phyloP scores from a whole-genome alignment of 2,888 invertebrate species.

The Amiota mariae region DNA sequence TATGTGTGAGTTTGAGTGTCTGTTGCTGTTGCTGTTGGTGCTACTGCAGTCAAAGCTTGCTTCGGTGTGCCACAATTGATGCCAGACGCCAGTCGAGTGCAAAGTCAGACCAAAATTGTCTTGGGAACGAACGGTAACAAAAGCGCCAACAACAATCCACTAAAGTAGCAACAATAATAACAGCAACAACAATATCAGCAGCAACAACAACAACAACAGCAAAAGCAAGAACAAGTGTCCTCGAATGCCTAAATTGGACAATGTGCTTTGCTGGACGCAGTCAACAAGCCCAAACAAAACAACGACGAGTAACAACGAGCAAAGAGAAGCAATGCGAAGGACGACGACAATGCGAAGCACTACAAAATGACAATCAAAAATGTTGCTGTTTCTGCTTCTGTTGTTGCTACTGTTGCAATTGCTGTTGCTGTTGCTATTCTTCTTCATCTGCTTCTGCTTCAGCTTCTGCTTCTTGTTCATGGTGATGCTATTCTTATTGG shows the following conservation, averaged over 20 bases:
- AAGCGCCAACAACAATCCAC: neutral
- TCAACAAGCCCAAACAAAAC: neutral
- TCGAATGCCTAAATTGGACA: constrained; percentile 11
- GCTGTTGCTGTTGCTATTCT: neutral
- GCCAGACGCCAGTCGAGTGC: constrained; percentile 7
- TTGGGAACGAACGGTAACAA: constrained; percentile 10
- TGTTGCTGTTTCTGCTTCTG: neutral
- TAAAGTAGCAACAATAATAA: constrained; percentile 27
- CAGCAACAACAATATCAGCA: constrained; percentile 29
- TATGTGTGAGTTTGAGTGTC: neutral
- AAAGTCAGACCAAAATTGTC: constrained; percentile 17
- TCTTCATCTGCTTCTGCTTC: too few species aligned
- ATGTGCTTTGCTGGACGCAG: constrained; percentile 1
- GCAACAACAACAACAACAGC: neutral
- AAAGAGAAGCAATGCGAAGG: neutral
- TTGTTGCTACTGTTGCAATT: neutral
- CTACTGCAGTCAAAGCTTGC: constrained; percentile 37
- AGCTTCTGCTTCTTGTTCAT: neutral
- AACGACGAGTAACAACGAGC: constrained; percentile 18
- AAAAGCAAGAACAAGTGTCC: neutral
- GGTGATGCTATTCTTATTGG: neutral
- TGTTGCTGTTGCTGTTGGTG: neutral
- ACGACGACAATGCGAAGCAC: constrained; percentile 15
- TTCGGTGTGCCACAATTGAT: constrained; percentile 7
- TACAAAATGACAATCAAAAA: constrained; percentile 26